These are phyloP conservation scores for Dipodomys merriami DNA, from an alignment of 2,113 vertebrate species.

Conservation along the genomic window DNA sequence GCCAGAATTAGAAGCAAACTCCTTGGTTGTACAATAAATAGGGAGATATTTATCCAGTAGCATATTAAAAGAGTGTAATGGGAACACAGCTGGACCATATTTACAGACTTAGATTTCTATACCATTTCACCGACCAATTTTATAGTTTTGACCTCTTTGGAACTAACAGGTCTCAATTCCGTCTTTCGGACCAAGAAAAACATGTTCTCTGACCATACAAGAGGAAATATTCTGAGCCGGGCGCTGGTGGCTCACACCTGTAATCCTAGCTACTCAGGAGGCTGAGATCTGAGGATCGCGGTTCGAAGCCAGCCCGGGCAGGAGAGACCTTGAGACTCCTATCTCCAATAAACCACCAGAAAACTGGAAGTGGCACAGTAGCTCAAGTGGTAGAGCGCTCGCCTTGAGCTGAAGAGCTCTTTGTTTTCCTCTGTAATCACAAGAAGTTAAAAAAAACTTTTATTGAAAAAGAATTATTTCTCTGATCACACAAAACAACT, in stretches of 20 bases:
- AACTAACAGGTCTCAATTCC: background rate
- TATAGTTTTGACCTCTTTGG: slow-evolving; percentile 26
- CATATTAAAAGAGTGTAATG: slow-evolving; percentile 48
- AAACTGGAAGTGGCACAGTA: no score
- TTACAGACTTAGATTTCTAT: slow-evolving; percentile 41
- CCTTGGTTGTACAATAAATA: slow-evolving; percentile 59
- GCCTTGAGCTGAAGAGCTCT: no score
- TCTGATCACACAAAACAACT: background rate
- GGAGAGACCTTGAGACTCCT: no score
- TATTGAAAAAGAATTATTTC: slow-evolving; percentile 11
- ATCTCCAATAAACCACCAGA: no score
- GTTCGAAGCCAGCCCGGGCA: no score
- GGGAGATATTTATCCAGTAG: slow-evolving; percentile 44
- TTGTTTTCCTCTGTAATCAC: slow-evolving; percentile 25
- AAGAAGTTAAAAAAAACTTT: background rate
- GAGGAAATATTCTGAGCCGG: background rate
- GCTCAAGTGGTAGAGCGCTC: no score
- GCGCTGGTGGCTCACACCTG: no score
- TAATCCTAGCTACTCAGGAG: no score
- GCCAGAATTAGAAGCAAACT: slow-evolving; percentile 43
- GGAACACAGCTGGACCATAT: slow-evolving; percentile 1
- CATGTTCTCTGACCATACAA: background rate
- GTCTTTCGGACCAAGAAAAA: background rate
- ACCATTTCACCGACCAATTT: background rate
- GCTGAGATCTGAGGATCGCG: no score